Percentiles rank a stretch among this genome's conserved stretches.
Evolutionary conservation across 2,888 invertebrate species (phyloP).

Genomic region (Euplexia lucipara): DNA sequence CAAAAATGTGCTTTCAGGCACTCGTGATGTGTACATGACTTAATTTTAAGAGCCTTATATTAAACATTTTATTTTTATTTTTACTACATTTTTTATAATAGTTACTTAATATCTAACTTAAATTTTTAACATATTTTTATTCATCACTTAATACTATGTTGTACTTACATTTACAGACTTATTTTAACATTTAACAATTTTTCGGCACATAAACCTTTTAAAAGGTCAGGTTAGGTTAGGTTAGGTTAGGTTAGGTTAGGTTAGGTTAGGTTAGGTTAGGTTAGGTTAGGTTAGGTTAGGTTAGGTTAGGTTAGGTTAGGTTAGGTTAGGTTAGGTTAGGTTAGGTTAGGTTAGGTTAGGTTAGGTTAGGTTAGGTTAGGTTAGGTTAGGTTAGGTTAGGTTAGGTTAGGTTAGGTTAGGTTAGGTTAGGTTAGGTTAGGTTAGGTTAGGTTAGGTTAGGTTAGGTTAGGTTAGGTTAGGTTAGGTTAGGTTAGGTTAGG

Average conservation of each 20-base stretch:
- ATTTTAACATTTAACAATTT: too few species aligned
- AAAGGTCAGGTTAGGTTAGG: too few species aligned
- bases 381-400: slow-evolving; percentile 38
- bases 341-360: slow-evolving; percentile 35
- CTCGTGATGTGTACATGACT: too few species aligned
- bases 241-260: slow-evolving; percentile 40
- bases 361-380: slow-evolving; percentile 40
- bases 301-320: slow-evolving; percentile 32
- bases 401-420: slow-evolving; percentile 30
- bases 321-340: slow-evolving; percentile 32
- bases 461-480: slow-evolving; percentile 33
- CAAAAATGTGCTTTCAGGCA: too few species aligned
- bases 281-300: slow-evolving; percentile 27
- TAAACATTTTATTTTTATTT: too few species aligned
- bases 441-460: slow-evolving; percentile 32
- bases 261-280: slow-evolving; percentile 36
- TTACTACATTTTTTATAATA: too few species aligned
- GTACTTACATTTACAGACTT: too few species aligned
- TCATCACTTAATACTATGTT: too few species aligned
- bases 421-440: slow-evolving; percentile 32
- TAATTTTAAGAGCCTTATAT: too few species aligned
- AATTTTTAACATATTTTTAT: too few species aligned
- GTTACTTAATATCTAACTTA: too few species aligned
- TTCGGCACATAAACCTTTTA: too few species aligned
- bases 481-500: slow-evolving; percentile 27